Base-by-base conservation (phyloP, 2,797 vertebrate species). In the Cyprinodon diabolis region DNA sequence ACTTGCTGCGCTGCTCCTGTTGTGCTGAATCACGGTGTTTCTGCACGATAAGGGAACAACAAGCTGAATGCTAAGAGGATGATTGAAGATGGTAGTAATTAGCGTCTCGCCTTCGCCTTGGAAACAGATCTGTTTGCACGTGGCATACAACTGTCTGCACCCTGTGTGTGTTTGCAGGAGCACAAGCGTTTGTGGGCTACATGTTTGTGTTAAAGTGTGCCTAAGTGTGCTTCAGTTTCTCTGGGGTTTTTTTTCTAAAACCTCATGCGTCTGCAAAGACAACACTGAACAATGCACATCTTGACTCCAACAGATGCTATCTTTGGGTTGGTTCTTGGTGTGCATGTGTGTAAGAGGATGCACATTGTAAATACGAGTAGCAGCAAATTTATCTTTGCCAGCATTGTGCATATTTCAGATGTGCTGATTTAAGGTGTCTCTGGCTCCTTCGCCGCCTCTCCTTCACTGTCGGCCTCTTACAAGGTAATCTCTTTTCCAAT, bases 81-180 rank as follows among this genome's bases (percentile, higher is more conserved):
- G 63, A 84, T 62, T 88, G 82, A 86, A 82, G 82, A 83, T 66
- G 82, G 1, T 66, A 60, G 69, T 89, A 89, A 89, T 90, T 86
- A 82, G 80, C 73, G 80, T 78, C 74, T 83, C 49, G 72, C 68
- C 57, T 75, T 78, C 6, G 54, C 56, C 60, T 69, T 65, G 75
- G 70, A 86, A 68, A 71, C 52, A 75, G 79, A 81, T 79, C 74
- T 73, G 78, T 87, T 80, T 74, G 71, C 63, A 66, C 52, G 75
- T 76, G 69, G 79, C 17, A 1, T 66, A 67, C 54, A 54, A 30
- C 70, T 54, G 65, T 81, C 67, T 74, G n/a, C 54, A 15, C 48
- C 48, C 43, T 0, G 25, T 52, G 65, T 68, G 43, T 58, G 14
- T 63, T 19, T 58, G 69, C 30, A 30, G 30, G 2, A 30, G 30